Conservation (phyloP, 2,888 invertebrate species). For the Nasonia oneida region DNA sequence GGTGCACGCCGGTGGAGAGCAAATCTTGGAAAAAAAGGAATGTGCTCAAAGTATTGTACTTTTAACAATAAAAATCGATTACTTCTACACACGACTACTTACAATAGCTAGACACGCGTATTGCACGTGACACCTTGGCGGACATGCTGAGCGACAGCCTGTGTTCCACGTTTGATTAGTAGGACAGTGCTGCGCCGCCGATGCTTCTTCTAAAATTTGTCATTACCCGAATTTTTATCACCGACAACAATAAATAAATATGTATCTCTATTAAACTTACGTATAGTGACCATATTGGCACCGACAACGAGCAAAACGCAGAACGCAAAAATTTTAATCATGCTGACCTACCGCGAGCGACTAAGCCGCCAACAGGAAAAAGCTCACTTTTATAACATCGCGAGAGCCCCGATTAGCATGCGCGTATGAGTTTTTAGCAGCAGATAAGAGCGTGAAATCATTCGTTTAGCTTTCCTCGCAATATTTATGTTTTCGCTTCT, state of each 20-base stretch:
- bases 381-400: not conserved
- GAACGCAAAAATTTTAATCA: slow-evolving; percentile 15
- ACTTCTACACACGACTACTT: not conserved
- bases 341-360: not conserved
- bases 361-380: not conserved
- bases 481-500: not conserved
- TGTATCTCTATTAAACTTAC: not conserved
- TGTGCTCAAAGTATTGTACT: not conserved
- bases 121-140: slow-evolving; percentile 14
- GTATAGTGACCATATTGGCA: not conserved
- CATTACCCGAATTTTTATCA: too few relatives aligned
- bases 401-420: not conserved
- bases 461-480: not conserved
- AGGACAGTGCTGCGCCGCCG: not conserved
- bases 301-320: not conserved
- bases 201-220: not conserved
- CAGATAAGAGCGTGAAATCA: not conserved
- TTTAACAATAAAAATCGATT: not conserved
- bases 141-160: slow-evolving; percentile 22
- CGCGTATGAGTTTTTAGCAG: not conserved
- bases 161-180: not conserved
- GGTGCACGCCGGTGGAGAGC: not conserved
- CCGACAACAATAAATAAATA: not conserved
- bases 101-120: not conserved
- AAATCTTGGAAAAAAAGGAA: not conserved